Evolutionary conservation across 2,888 invertebrate genomes (phyloP), one percentile per base, ranked within the genome.

Genomic region (Spodoptera exigua): DNA sequence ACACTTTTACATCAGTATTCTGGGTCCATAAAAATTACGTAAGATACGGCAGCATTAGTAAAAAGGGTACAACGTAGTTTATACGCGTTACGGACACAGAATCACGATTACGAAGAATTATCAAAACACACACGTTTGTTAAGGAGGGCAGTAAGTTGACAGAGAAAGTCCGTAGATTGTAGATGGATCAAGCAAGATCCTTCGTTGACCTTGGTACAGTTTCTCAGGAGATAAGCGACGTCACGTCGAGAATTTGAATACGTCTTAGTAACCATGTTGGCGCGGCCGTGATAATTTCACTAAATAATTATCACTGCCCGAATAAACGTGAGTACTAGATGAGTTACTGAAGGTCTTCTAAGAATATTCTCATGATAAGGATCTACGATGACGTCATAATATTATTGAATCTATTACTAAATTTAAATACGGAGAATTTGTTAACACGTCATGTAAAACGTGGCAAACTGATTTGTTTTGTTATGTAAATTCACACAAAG

Each of bases 1-100:
- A 69, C 64, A 79, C 76, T 76, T 74, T 70, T 43, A 46, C 58
- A 83, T 88, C 68, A 74, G 80, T 66, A 85, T 84, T 82, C 83
- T 45, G 61, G 54, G 39, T 62, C 68, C 58, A 61, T 56, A 43
- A 72, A 2, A 76, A 71, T 83, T 81, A 78, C 79, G 74, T 77
- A 87, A 85, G 70, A 78, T 58, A 60, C 75, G 71, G 77, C 56
- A 81, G 43, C 71, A 77, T 61, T 51, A 69, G 70, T 65, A 66
- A 75, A 72, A 78, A 79, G 76, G 79, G 76, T 70, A 58, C 64
- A 56, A 52, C 18, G 48, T 37, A 60, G 61, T 60, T 65, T 62
- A 60, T 68, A 68, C 70, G 61, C 59, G 48, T 54, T 46, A 65
- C 61, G 37, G 44, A 34, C 44, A 47, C 55, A 60, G 60, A 69